A percentile compares a stretch with the other conserved stretches of the same genome.
Evolutionary conservation across 2,888 invertebrate genomes (phyloP).

Genomic region (Boloria selene): DNA sequence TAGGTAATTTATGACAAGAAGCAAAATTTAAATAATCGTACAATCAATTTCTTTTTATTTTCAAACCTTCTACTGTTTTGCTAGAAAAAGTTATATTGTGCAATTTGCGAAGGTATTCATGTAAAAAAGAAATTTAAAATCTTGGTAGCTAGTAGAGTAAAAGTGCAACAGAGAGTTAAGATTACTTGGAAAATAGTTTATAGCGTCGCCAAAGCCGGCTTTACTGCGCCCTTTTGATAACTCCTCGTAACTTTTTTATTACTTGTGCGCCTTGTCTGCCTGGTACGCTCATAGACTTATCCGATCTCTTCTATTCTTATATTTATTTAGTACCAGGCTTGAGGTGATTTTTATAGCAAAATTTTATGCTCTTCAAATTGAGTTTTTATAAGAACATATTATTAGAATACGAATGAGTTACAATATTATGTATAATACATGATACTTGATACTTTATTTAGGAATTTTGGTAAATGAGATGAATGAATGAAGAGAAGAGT

Average conservation of each 20-base stretch:
- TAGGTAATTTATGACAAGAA: too few relatives aligned
- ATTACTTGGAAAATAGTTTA: slow-evolving; percentile 57
- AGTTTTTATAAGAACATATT: neutral
- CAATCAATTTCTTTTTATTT: too few relatives aligned
- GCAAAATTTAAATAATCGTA: too few relatives aligned
- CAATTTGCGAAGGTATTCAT: neutral
- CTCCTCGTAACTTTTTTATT: slow-evolving; percentile 73
- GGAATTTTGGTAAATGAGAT: too few relatives aligned
- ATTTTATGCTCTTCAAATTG: neutral
- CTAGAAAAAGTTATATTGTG: slow-evolving; percentile 6
- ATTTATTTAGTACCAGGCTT: slow-evolving; percentile 4
- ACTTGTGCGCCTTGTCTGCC: slow-evolving; percentile 62
- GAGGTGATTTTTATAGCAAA: neutral
- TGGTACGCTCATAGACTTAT: slow-evolving; percentile 49
- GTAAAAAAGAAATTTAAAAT: slow-evolving; percentile 13
- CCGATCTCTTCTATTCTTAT: slow-evolving; percentile 8
- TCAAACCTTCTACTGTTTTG: neutral
- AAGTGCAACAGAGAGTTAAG: slow-evolving; percentile 35
- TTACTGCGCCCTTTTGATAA: slow-evolving; percentile 71
- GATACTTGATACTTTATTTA: too few relatives aligned
- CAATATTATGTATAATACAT: too few relatives aligned
- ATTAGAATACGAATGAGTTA: neutral
- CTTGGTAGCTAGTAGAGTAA: slow-evolving; percentile 22
- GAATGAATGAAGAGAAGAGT: too few relatives aligned
- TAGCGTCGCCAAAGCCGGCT: slow-evolving; percentile 56